Percentiles rank a stretch among this genome's conserved stretches.
These are phyloP conservation scores for Indicator maculatus DNA, from an alignment of 2,113 vertebrate species.

Conservation along the genomic window DNA sequence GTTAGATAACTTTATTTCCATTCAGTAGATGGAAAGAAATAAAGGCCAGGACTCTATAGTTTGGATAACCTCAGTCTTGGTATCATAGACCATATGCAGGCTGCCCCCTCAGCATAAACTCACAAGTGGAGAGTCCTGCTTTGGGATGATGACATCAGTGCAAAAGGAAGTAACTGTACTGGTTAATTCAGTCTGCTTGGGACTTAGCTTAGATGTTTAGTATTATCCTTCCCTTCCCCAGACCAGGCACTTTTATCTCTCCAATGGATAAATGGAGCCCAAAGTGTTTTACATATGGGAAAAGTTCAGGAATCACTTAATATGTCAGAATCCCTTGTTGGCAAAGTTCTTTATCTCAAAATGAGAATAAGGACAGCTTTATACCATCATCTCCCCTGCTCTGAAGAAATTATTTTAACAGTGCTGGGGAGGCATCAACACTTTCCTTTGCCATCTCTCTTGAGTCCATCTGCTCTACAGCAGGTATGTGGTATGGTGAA, in stretches of 20 bases:
- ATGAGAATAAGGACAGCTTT: neutral
- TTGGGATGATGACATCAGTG: neutral
- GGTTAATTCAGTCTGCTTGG: neutral
- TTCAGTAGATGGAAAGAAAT: neutral
- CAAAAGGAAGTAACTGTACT: neutral
- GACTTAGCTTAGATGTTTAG: neutral
- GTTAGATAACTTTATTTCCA: neutral
- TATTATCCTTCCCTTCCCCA: neutral
- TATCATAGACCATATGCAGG: neutral
- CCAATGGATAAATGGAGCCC: neutral
- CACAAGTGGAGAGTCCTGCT: neutral
- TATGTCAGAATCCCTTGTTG: neutral
- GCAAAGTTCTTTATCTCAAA: neutral
- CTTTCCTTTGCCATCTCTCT: neutral
- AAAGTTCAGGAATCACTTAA: neutral
- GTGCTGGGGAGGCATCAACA: neutral
- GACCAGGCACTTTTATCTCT: neutral
- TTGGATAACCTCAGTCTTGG: neutral
- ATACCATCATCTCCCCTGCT: accelerated
- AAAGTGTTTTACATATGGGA: neutral
- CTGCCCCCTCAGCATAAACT: neutral
- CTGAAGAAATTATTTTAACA: neutral
- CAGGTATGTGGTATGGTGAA: neutral
- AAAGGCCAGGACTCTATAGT: neutral
- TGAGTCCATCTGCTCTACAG: neutral